These are phyloP conservation scores for Papilio protenor DNA, from an alignment of 2,888 invertebrate genomes.

Conservation along the genomic window DNA sequence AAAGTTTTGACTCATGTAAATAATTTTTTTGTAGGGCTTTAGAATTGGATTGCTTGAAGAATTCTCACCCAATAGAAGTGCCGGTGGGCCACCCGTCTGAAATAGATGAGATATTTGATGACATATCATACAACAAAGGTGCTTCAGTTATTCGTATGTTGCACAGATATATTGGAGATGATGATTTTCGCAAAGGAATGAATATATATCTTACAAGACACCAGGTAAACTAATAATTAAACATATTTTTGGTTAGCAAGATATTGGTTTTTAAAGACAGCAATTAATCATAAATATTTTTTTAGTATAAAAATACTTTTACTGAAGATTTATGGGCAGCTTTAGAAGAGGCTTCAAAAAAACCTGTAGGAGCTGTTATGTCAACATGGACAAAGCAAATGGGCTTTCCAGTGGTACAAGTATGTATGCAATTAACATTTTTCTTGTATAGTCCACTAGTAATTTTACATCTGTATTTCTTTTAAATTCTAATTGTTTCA, in stretches of 20 bases:
- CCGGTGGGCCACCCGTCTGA: constrained; percentile 97
- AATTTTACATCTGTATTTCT: neutral
- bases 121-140: constrained; percentile 98
- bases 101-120: constrained; percentile 99
- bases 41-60: constrained; percentile 94
- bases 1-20: constrained; percentile 7
- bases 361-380: constrained; percentile 96
- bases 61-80: constrained; percentile 98
- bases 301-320: constrained; percentile 93
- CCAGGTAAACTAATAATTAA: constrained; percentile 73
- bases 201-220: constrained; percentile 93
- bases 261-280: neutral
- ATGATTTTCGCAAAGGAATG: constrained; percentile 96
- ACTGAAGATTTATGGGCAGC: constrained; percentile 97
- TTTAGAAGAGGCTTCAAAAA: constrained; percentile 93
- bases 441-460: neutral
- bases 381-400: constrained; percentile 98
- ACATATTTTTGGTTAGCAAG: neutral
- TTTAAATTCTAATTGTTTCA: too few relatives aligned
- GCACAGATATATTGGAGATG: constrained; percentile 96
- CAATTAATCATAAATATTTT: constrained; percentile 45
- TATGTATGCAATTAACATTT: constrained; percentile 53
- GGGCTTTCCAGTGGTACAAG: constrained; percentile 94
- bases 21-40: constrained; percentile 85
- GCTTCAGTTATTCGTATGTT: constrained; percentile 98